These are phyloP conservation scores for Orchesellides sinensis DNA, from an alignment of 2,888 invertebrate species.

Conservation along the genomic window DNA sequence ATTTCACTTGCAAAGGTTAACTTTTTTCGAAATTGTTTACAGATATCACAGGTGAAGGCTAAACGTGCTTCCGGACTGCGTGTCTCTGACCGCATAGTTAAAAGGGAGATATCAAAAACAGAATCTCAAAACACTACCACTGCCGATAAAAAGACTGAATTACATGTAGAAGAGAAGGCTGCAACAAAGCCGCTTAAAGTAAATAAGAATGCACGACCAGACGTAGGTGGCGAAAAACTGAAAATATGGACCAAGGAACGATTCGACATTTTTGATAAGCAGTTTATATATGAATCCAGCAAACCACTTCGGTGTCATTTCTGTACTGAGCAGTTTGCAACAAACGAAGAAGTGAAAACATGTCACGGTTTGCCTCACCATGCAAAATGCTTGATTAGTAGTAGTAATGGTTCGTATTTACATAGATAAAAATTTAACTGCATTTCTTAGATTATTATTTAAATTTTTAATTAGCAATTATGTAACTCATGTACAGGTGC, in stretches of 20 bases:
- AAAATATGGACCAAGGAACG: slow-evolving; percentile 59
- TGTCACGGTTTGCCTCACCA: slow-evolving; percentile 72
- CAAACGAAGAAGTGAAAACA: not conserved
- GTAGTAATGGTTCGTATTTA: no score
- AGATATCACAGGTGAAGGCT: no score
- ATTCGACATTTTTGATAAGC: slow-evolving; percentile 48
- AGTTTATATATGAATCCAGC: slow-evolving; percentile 49
- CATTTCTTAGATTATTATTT: no score
- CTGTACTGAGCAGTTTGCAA: slow-evolving; percentile 42
- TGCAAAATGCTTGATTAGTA: slow-evolving; percentile 49
- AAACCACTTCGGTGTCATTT: slow-evolving; percentile 22
- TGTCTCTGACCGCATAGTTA: slow-evolving; percentile 43
- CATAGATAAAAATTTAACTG: no score
- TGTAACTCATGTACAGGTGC: not conserved
- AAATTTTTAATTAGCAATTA: no score
- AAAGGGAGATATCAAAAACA: not conserved
- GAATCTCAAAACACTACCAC: slow-evolving; percentile 1
- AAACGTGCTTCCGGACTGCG: slow-evolving; percentile 13
- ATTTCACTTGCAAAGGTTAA: no score
- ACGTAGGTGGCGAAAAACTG: slow-evolving; percentile 44
- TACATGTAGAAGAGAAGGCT: not conserved
- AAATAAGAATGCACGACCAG: slow-evolving; percentile 39
- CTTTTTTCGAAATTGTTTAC: no score
- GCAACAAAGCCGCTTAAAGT: not conserved
- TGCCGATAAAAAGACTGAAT: slow-evolving; percentile 50